A percentile compares a stretch with the other conserved stretches of the same genome.
These are phyloP conservation scores for Leucoraja erinaceus DNA, from an alignment of 2,113 vertebrate species.

Conservation along the genomic window DNA sequence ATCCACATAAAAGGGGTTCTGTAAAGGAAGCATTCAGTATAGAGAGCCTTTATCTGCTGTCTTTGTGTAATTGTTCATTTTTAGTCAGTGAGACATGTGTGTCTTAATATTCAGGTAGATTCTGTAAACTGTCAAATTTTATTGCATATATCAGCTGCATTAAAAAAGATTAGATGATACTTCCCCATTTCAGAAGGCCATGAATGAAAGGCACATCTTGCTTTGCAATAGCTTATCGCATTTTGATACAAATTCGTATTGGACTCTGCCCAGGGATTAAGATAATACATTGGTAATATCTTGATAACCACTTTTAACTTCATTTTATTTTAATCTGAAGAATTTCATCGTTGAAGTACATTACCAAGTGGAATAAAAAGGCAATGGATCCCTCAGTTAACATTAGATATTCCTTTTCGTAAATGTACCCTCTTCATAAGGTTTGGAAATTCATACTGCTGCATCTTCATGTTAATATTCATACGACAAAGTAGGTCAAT, in stretches of 20 bases:
- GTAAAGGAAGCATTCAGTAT: background rate
- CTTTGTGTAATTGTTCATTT: background rate
- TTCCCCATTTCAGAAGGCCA: background rate
- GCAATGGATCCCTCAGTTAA: background rate
- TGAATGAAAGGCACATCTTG: background rate
- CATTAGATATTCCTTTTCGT: background rate
- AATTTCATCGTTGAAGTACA: background rate
- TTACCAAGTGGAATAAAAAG: background rate
- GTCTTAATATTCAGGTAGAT: background rate
- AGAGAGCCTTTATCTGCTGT: background rate
- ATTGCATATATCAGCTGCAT: background rate
- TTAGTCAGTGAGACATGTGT: background rate
- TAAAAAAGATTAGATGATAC: background rate
- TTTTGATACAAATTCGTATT: background rate
- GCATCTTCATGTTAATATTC: too few species aligned
- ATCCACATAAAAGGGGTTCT: slow-evolving; percentile 1
- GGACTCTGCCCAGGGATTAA: background rate
- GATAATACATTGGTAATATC: background rate
- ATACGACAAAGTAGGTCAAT: too few species aligned
- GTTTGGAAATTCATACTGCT: too few species aligned
- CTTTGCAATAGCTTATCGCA: background rate
- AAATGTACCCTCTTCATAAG: too few species aligned
- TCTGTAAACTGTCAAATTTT: background rate
- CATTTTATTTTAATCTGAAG: background rate
- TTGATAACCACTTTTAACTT: too few species aligned